Base-by-base conservation (phyloP, 1,140 invertebrate genomes). In the Drosophila punjabiensis region DNA sequence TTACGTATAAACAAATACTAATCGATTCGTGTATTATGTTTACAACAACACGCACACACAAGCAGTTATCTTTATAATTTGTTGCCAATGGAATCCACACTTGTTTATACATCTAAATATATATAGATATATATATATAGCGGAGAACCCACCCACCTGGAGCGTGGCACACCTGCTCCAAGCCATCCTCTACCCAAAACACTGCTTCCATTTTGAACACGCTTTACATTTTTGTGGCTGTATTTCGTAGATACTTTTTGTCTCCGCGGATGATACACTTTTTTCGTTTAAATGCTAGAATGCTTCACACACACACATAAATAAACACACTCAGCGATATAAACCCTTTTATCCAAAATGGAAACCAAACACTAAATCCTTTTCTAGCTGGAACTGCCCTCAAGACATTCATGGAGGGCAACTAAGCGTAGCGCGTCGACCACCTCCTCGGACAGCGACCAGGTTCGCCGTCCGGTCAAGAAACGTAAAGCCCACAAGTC, bases 1-100 rank as follows among this genome's bases (percentile, higher is more conserved):
- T 67, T 73, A 78, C 39, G 35, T 67, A 74, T 61, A 82, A 66
- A 87, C 64, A 81, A 80, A 90, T 92, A 92, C 90, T 92, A 92
- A 92, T 92, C 90, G 90, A 92, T 92, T 92, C 89, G 79, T 92
- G 84, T 88, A 79, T 85, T 86, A 71, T 81, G 83, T 86, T 87
- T 87, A 87, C 82, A 65, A 87, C 82, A 65, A 73, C 73, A 81
- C 48, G 50, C 62, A 65, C 71, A 69, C 52, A 67, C 76, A 64
- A 77, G 14, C 75, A 24, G 48, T 43, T 47, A 52, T 77, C 43
- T 78, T 78, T 76, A 65, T 71, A 82, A 79, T 79, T 79, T 79
- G 75, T 79, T 79, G 67, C 53, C 58, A 58, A 70, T 61, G 74
- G 75, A 55, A 67, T 62, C 55, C 39, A 50, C 39, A 50, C 56